Percentiles rank a stretch among this genome's conserved stretches.
Evolutionary conservation across 2,797 vertebrate genomes (phyloP).

Genomic region (Corythornis leucogaster): DNA sequence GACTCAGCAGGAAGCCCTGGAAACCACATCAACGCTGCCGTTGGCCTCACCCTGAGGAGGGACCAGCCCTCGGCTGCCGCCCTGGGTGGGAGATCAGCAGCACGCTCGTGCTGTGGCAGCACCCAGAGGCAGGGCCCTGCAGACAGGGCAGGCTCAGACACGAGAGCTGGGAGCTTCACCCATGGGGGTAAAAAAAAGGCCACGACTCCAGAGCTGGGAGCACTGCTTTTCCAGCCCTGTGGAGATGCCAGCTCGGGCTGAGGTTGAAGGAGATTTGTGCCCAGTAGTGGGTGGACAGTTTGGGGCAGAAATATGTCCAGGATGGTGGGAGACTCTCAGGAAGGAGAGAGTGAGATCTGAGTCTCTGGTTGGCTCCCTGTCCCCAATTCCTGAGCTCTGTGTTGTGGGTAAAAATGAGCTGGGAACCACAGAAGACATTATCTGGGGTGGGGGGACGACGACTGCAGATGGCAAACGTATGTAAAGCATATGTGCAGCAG

Average conservation of each 20-base stretch:
- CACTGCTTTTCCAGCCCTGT: not conserved
- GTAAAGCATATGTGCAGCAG: slow-evolving; percentile 4
- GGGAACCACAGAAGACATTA: not conserved
- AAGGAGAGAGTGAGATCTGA: not conserved
- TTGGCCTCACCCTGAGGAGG: slow-evolving; percentile 10
- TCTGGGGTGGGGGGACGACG: not conserved
- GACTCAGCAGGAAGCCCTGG: not conserved
- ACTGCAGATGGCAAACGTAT: slow-evolving; percentile 24
- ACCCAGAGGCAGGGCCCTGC: not conserved
- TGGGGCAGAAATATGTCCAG: not conserved
- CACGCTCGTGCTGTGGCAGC: not conserved
- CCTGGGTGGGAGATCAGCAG: slow-evolving; percentile 26
- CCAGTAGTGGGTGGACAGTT: not conserved
- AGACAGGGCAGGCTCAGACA: slow-evolving; percentile 47
- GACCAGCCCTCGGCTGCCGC: not conserved
- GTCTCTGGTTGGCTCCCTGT: not conserved
- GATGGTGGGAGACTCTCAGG: not conserved
- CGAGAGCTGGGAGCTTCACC: not conserved
- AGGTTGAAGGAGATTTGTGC: not conserved
- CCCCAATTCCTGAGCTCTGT: slow-evolving; percentile 31
- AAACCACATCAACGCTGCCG: slow-evolving; percentile 17
- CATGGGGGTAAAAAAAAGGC: not conserved
- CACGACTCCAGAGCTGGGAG: accelerated
- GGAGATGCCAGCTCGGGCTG: not conserved
- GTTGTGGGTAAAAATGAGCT: slow-evolving; percentile 26